Evolutionary conservation across 2,113 vertebrate species (phyloP), one percentile per base, ranked within the genome.

Genomic region (Phrynosoma platyrhinos): DNA sequence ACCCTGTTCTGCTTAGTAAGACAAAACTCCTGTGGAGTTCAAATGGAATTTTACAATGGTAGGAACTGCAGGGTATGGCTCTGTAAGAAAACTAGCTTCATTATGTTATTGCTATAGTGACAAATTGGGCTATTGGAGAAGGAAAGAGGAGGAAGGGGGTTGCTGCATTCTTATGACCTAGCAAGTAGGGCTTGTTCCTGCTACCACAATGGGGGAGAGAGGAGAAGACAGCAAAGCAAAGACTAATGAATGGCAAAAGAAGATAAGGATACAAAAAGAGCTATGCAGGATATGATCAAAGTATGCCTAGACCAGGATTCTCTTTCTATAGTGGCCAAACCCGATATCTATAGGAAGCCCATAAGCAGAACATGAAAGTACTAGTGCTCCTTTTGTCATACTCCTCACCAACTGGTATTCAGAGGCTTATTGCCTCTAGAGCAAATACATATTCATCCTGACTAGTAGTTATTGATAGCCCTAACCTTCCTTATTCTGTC

Each of bases 11-110:
- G 88, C 89, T 92, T 93, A 80, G 74, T 93, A 77, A 92, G 91
- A 85, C 40, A 91, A 90, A 94, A 87, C 68, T 92, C 91, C 80
- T 68, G 78, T 84, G 78, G 93, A 89, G 80, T 92, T 95, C 84
- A 94, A 94, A 87, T 88, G 79, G 84, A 93, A 92, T 94, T 94
- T 91, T 85, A 89, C 58, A 84, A 80, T 36, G 42, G 76, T 89
- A 30, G 69, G 87, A 93, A 53, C 42, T 89, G 69, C 83, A 74
- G 88, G 86, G 32, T 88, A 47, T 47, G 52, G 74, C 13, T 27
- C 64, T 71, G 16, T 36, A 5, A 83, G 75, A 85, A 91, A 90
- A 53, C 74, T 71, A 82, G 82, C 68, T 30, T 88, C 88, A 3
- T 90, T 93, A 47, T 88, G 81, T 80, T 78, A 55, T 16, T 81